These are phyloP conservation scores for Ennomos erosarius DNA, from an alignment of 2,888 invertebrate genomes.

Conservation along the genomic window DNA sequence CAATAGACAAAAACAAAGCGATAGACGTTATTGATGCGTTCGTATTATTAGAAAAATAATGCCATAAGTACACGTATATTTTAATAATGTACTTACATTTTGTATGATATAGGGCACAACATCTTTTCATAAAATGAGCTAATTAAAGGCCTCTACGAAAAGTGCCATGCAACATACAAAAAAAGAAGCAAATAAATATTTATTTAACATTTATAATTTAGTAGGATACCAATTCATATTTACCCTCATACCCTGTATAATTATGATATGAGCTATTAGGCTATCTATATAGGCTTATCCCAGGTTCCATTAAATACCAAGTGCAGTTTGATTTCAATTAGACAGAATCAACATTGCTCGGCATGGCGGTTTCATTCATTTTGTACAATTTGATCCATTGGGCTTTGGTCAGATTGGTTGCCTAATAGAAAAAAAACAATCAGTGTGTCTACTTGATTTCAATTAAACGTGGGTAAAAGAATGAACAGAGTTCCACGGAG, in stretches of 20 bases:
- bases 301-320: slow-evolving; percentile 57
- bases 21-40: slow-evolving; percentile 43
- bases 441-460: slow-evolving; percentile 16
- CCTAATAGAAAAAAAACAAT: slow-evolving; percentile 27
- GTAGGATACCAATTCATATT: too few relatives aligned
- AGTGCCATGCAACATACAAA: too few relatives aligned
- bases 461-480: slow-evolving; percentile 7
- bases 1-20: slow-evolving; percentile 53
- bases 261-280: too few relatives aligned
- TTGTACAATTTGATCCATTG: slow-evolving; percentile 36
- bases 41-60: slow-evolving; percentile 7
- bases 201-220: too few relatives aligned
- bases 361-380: slow-evolving; percentile 61
- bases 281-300: slow-evolving; percentile 30
- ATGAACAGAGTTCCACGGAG: not conserved
- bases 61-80: not conserved
- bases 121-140: too few relatives aligned
- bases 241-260: too few relatives aligned
- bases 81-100: not conserved
- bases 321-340: slow-evolving; percentile 76
- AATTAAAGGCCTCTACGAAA: too few relatives aligned
- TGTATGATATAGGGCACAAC: too few relatives aligned
- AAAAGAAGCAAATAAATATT: too few relatives aligned
- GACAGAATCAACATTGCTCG: slow-evolving; percentile 67
- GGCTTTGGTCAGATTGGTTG: slow-evolving; percentile 23